Evolutionary conservation across 2,113 vertebrate genomes (phyloP).

Genomic region (Mesitornis unicolor): DNA sequence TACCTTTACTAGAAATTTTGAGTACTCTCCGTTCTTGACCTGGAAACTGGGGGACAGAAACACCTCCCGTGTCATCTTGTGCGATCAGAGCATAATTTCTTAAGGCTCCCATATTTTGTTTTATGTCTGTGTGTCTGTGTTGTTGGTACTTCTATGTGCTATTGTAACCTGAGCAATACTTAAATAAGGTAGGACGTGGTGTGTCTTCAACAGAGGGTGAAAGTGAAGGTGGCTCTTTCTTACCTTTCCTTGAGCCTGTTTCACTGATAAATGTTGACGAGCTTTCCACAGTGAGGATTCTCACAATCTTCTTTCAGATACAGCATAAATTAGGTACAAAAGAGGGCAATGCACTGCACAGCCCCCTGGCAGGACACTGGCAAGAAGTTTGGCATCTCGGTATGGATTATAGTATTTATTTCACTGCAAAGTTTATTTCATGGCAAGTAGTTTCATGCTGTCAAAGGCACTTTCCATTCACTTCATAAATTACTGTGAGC

Average conservation of each 20-base stretch:
- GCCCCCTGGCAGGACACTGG: neutral
- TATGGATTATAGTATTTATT: neutral
- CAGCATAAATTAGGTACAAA: neutral
- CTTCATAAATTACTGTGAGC: slow-evolving; percentile 29
- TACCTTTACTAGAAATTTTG: neutral
- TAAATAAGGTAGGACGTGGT: neutral
- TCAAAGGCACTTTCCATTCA: slow-evolving; percentile 27
- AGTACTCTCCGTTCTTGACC: neutral
- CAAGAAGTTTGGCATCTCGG: neutral
- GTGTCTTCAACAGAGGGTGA: neutral
- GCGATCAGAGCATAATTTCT: neutral
- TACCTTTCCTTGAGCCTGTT: neutral
- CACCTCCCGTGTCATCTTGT: neutral
- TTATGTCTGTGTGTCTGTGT: neutral
- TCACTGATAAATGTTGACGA: neutral
- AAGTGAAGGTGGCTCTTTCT: neutral
- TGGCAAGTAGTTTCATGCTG: slow-evolving; percentile 16
- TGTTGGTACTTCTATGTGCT: neutral
- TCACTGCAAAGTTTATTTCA: neutral
- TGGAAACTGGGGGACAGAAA: neutral
- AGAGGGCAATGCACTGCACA: neutral
- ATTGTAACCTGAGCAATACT: neutral
- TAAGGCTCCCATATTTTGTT: neutral
- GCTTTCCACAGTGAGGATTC: neutral
- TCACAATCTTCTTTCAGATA: neutral